These are phyloP conservation scores for Sarcophaga subvicina DNA, from an alignment of 2,888 invertebrate genomes.

Conservation along the genomic window DNA sequence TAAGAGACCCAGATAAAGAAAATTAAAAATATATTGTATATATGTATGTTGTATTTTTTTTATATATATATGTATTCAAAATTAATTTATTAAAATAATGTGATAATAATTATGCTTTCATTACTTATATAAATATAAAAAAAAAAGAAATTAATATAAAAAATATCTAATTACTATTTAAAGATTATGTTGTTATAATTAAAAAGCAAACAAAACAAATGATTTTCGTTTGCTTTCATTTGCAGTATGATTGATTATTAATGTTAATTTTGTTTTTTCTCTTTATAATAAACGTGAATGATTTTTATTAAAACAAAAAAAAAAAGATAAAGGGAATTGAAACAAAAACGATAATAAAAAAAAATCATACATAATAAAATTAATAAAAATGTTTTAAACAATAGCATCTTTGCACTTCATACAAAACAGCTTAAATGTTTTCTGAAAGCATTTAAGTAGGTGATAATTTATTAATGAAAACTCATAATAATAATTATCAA, in stretches of 20 bases:
- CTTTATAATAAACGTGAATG: constrained; percentile 30
- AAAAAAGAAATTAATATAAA: constrained; percentile 31
- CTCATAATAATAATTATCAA: neutral
- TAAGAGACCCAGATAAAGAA: neutral
- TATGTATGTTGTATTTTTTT: neutral
- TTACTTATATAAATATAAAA: constrained; percentile 53
- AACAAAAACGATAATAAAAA: constrained; percentile 8
- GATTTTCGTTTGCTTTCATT: neutral
- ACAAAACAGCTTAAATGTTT: constrained; percentile 53
- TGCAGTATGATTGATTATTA: neutral
- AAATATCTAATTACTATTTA: constrained; percentile 37
- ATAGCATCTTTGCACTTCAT: constrained; percentile 46
- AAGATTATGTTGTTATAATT: constrained; percentile 17
- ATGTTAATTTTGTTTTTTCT: constrained; percentile 6
- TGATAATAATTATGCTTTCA: constrained; percentile 58
- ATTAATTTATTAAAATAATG: constrained; percentile 67
- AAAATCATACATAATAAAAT: constrained; percentile 34
- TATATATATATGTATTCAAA: constrained; percentile 48
- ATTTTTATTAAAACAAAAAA: constrained; percentile 23
- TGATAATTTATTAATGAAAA: constrained; percentile 2
- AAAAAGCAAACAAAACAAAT: constrained; percentile 28
- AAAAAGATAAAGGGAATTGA: neutral
- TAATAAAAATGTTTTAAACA: constrained; percentile 61
- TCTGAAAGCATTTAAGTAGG: constrained; percentile 51
- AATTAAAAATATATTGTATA: neutral